A percentile compares a stretch with the other conserved stretches of the same genome.
Evolutionary conservation across 2,113 vertebrate species (phyloP).

Genomic region (Callipepla californica): DNA sequence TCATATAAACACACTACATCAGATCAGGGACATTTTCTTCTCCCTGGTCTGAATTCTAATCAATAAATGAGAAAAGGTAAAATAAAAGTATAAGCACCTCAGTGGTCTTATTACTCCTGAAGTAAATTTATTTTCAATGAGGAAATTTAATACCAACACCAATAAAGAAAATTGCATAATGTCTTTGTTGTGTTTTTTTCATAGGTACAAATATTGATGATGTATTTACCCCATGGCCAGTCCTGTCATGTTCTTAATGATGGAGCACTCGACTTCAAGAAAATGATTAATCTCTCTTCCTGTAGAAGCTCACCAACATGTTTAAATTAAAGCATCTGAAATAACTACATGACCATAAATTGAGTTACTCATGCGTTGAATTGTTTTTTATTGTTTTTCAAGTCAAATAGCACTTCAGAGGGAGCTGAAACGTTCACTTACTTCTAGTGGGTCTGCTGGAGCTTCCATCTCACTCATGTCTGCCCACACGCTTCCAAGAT

Average conservation of each 20-base stretch:
- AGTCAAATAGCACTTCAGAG: background rate
- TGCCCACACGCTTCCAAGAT: background rate
- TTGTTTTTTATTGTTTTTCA: background rate
- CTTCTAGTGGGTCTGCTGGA: slow-evolving; percentile 32
- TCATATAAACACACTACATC: background rate
- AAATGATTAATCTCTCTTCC: background rate
- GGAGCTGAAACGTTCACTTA: slow-evolving; percentile 52
- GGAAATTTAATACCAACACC: background rate
- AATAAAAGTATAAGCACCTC: background rate
- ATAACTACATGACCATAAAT: background rate
- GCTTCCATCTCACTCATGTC: slow-evolving; percentile 31
- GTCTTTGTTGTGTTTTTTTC: background rate
- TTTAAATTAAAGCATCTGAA: slow-evolving; percentile 1
- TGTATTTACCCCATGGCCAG: background rate
- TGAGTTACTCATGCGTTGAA: background rate
- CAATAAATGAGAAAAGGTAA: background rate
- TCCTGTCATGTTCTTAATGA: background rate
- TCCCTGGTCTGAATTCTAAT: background rate
- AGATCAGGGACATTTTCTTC: background rate
- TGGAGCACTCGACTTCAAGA: background rate
- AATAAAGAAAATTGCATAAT: background rate
- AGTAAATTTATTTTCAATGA: background rate
- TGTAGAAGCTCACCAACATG: background rate
- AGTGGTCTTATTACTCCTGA: background rate
- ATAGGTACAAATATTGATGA: background rate